Conservation (phyloP, 2,888 invertebrate genomes). For the Micropterix aruncella region DNA sequence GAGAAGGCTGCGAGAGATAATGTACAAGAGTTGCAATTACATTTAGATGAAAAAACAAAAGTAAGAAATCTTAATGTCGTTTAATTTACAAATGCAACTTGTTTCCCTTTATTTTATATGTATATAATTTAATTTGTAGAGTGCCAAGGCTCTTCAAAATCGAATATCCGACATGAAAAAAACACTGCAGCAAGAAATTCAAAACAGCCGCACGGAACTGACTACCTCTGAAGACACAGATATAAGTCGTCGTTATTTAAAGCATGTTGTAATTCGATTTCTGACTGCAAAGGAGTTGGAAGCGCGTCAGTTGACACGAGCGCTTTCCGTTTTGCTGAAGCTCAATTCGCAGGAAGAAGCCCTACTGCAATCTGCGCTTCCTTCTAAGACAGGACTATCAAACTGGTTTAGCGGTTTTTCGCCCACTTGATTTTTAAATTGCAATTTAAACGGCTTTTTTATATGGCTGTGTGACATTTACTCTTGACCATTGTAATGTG, state of each 20-base stretch:
- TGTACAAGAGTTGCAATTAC: conserved; percentile 37
- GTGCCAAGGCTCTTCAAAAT: conserved; percentile 78
- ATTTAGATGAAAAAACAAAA: conserved; percentile 50
- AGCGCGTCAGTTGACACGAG: conserved; percentile 80
- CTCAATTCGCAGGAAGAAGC: conserved; percentile 80
- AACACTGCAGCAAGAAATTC: conserved; percentile 75
- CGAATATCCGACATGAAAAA: conserved; percentile 83
- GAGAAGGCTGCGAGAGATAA: conserved; percentile 20
- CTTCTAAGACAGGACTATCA: conserved; percentile 21
- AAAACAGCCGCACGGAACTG: conserved; percentile 44
- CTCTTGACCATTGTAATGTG: too few relatives aligned
- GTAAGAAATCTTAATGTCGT: conserved; percentile 21
- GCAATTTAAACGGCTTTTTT: neutral
- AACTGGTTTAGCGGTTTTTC: conserved; percentile 26
- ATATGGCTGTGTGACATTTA: neutral
- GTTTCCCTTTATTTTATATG: neutral
- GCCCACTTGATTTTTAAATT: conserved; percentile 19
- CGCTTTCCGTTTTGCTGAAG: conserved; percentile 70
- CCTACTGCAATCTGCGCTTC: conserved; percentile 61
- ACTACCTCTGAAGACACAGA: conserved; percentile 46
- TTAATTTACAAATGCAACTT: neutral
- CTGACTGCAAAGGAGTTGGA: conserved; percentile 77
- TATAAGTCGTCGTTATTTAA: conserved; percentile 63
- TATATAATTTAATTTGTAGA: conserved; percentile 28
- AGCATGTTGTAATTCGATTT: conserved; percentile 88